A percentile compares a stretch with the other conserved stretches of the same genome.
phyloP scores from a whole-genome alignment of 2,888 invertebrate species.

The Leptothorax acervorum region DNA sequence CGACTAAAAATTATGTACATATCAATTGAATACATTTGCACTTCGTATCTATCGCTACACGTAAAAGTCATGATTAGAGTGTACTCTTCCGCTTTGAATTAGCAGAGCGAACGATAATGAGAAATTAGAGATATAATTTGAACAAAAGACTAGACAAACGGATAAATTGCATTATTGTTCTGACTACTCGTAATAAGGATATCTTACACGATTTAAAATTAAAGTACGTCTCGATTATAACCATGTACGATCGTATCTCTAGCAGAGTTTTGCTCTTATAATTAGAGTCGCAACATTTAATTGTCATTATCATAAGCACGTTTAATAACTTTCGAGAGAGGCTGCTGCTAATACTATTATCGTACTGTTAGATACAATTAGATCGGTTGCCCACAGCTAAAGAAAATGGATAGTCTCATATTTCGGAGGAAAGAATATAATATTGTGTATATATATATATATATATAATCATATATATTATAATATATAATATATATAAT shows the following conservation, averaged over 20 bases:
- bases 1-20: constrained; percentile 13
- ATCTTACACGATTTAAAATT: constrained; percentile 15
- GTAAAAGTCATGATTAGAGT: constrained; percentile 79
- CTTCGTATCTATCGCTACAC: background rate
- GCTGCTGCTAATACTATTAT: background rate
- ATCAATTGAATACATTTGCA: background rate
- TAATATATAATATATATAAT: background rate
- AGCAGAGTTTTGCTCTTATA: background rate
- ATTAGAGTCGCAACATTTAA: constrained; percentile 9
- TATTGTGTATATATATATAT: background rate
- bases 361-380: background rate
- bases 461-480: background rate
- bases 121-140: constrained; percentile 65
- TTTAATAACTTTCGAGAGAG: background rate
- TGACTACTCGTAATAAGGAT: constrained; percentile 11
- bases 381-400: background rate
- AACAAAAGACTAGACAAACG: constrained; percentile 37
- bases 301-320: background rate
- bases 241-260: background rate
- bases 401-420: background rate
- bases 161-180: constrained; percentile 31
- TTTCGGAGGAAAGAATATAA: background rate
- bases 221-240: background rate
- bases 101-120: constrained; percentile 78
- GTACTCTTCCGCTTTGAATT: constrained; percentile 80